Conservation (phyloP, 2,888 invertebrate species). For the Phytoseiulus persimilis region DNA sequence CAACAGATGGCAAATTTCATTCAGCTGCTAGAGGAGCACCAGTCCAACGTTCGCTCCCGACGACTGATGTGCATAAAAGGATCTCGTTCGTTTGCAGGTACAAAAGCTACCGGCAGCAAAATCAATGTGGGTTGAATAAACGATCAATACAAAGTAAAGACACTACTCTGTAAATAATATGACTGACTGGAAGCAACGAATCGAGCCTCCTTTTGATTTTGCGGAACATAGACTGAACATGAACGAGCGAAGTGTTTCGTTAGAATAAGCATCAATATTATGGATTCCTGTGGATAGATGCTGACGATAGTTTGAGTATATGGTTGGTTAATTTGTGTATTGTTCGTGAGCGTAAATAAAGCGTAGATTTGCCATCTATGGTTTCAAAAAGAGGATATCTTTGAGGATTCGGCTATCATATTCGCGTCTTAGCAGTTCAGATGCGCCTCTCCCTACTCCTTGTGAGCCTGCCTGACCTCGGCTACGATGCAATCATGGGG, state of each 20-base stretch:
- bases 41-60: neutral
- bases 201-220: neutral
- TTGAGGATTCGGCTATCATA: too few species aligned
- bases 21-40: neutral
- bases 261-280: neutral
- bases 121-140: neutral
- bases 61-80: neutral
- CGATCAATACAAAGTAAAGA: neutral
- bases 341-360: neutral
- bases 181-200: neutral
- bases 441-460: too few species aligned
- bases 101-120: neutral
- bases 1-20: neutral
- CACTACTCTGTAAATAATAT: neutral
- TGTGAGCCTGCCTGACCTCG: too few species aligned
- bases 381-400: too few species aligned
- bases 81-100: neutral
- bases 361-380: neutral
- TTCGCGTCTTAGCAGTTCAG: too few species aligned
- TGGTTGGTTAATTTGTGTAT: neutral
- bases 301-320: neutral
- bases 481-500: too few species aligned
- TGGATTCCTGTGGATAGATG: neutral
- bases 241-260: neutral
- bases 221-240: neutral